Percentiles rank a stretch among this genome's conserved stretches.
These are phyloP conservation scores for Daphoenositta chrysoptera DNA, from an alignment of 2,113 vertebrate genomes.

Conservation along the genomic window DNA sequence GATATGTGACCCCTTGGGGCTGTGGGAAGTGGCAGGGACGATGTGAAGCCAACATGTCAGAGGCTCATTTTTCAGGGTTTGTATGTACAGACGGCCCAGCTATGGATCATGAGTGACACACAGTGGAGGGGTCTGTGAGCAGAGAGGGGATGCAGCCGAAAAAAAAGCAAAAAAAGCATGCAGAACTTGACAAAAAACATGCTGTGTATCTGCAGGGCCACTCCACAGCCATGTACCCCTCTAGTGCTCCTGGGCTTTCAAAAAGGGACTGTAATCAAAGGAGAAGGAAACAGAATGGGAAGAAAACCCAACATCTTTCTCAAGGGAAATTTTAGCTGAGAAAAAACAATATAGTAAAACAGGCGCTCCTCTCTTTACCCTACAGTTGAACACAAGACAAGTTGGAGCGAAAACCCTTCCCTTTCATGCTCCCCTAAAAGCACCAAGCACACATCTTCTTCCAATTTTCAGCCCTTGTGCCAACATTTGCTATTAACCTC, in stretches of 20 bases:
- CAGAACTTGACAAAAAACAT: not conserved
- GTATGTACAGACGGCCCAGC: not conserved
- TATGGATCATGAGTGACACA: not conserved
- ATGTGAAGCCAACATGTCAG: not conserved
- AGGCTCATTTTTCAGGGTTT: not conserved
- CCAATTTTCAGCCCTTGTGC: not conserved
- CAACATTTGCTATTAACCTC: not conserved
- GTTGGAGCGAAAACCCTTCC: not conserved
- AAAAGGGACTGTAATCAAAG: not conserved
- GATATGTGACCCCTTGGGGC: not conserved
- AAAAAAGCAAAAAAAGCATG: not conserved
- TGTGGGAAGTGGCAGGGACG: rapidly evolving
- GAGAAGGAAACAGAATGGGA: not conserved
- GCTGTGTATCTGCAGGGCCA: rapidly evolving
- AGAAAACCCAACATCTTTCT: not conserved
- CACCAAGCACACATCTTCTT: not conserved
- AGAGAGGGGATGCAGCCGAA: not conserved
- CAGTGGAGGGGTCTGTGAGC: not conserved
- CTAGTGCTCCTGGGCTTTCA: not conserved
- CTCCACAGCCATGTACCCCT: not conserved
- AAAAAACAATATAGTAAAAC: not conserved
- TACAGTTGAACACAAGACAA: not conserved
- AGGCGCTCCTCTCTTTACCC: not conserved
- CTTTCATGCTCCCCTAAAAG: not conserved
- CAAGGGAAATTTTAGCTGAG: not conserved